Conservation (phyloP, 2,888 invertebrate genomes). For the Epinotia ramella region DNA sequence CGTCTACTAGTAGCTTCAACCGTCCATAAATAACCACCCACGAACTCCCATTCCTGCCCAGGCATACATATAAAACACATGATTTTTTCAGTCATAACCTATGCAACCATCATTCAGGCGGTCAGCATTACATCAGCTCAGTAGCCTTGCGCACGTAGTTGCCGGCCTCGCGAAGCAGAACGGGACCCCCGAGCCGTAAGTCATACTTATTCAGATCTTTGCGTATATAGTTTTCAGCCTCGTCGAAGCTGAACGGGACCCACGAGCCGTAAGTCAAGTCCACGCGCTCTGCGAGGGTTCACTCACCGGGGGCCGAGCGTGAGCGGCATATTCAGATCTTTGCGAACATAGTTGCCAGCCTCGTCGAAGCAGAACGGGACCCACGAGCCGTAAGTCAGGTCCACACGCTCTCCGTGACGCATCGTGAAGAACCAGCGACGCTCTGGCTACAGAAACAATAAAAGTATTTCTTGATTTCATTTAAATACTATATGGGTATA, state of each 20-base stretch:
- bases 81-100: no score
- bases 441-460: constrained; percentile 39
- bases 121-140: no score
- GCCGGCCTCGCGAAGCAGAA: not conserved
- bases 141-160: no score
- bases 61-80: no score
- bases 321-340: constrained; percentile 92
- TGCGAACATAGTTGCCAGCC: constrained; percentile 7
- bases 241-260: constrained; percentile 17
- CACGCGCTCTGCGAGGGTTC: not conserved
- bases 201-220: constrained; percentile 87
- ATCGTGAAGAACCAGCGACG: constrained; percentile 86
- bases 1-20: no score
- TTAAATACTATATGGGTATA: not conserved
- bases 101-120: no score
- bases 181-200: not conserved
- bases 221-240: constrained; percentile 1
- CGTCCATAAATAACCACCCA: no score
- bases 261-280: not conserved
- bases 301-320: constrained; percentile 87
- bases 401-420: constrained; percentile 97
- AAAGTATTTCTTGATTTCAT: not conserved
- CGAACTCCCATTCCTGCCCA: no score
- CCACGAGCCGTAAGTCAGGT: constrained; percentile 87
- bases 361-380: constrained; percentile 18